Evolutionary conservation across 2,888 invertebrate genomes (phyloP).

Genomic region (Sinhomidia bicolor): DNA sequence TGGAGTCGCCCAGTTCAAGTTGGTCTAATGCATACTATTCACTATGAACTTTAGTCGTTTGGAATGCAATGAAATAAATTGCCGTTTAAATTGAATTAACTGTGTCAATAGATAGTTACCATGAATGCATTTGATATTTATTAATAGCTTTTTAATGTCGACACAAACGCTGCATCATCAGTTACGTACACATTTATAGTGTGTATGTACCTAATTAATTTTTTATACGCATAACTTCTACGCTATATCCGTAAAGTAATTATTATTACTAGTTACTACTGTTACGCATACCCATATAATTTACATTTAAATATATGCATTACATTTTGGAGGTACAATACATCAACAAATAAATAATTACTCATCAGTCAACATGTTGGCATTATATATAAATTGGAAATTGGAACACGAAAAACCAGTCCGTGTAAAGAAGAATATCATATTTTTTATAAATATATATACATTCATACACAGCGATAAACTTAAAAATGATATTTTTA

Average conservation of each 20-base stretch:
- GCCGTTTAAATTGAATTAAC: no score
- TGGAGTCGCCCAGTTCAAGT: no score
- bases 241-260: conserved; percentile 17
- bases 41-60: no score
- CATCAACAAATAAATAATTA: conserved; percentile 67
- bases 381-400: conserved; percentile 52
- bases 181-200: conserved; percentile 16
- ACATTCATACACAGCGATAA: not conserved
- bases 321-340: conserved; percentile 57
- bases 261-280: not conserved
- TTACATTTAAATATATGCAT: conserved; percentile 26
- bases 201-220: not conserved
- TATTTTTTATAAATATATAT: not conserved
- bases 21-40: no score
- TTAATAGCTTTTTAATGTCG: conserved; percentile 24
- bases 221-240: not conserved
- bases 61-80: not conserved
- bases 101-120: not conserved
- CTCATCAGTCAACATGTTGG: conserved; percentile 67
- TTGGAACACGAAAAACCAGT: conserved; percentile 68
- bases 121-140: conserved; percentile 28
- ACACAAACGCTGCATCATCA: conserved; percentile 21
- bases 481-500: conserved; percentile 16
- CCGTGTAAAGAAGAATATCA: conserved; percentile 58
- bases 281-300: conserved; percentile 32